These are phyloP conservation scores for Bombus pyrosoma DNA, from an alignment of 1,140 invertebrate species.

Conservation along the genomic window DNA sequence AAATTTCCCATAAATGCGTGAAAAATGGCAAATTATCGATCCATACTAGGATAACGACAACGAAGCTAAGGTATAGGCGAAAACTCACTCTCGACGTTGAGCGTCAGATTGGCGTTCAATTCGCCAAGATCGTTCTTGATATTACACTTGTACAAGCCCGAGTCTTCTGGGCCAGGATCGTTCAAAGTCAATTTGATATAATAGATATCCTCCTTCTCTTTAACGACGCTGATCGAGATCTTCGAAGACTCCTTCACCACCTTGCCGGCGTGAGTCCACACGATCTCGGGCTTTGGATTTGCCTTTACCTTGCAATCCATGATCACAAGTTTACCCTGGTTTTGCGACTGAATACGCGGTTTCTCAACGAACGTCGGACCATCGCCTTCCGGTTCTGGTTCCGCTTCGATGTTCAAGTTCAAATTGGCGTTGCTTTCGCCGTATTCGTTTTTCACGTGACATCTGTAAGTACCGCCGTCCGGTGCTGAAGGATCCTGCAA, in stretches of 20 bases:
- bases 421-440: constrained; percentile 99
- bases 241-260: constrained; percentile 91
- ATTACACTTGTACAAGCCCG: constrained; percentile 98
- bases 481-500: constrained; percentile 94
- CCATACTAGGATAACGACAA: rapidly evolving
- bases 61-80: too few species aligned
- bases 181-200: constrained; percentile 94
- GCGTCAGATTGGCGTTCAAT: constrained; percentile 96
- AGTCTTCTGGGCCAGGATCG: constrained; percentile 96
- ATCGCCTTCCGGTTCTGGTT: constrained; percentile 94
- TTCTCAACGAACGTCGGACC: constrained; percentile 99
- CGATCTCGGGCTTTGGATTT: constrained; percentile 95
- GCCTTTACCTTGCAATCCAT: constrained; percentile 98
- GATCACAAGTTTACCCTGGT: constrained; percentile 97
- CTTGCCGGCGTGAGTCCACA: constrained; percentile 95
- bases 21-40: too few species aligned
- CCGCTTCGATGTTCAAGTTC: constrained; percentile 98
- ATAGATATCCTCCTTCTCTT: constrained; percentile 93
- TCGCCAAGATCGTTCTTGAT: constrained; percentile 98
- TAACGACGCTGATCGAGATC: constrained; percentile 88
- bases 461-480: constrained; percentile 98
- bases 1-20: not conserved
- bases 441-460: constrained; percentile 97
- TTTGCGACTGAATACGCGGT: constrained; percentile 96
- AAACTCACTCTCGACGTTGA: constrained; percentile 98